Evolutionary conservation across 2,888 invertebrate species (phyloP).

Genomic region (Mythimna albipuncta): DNA sequence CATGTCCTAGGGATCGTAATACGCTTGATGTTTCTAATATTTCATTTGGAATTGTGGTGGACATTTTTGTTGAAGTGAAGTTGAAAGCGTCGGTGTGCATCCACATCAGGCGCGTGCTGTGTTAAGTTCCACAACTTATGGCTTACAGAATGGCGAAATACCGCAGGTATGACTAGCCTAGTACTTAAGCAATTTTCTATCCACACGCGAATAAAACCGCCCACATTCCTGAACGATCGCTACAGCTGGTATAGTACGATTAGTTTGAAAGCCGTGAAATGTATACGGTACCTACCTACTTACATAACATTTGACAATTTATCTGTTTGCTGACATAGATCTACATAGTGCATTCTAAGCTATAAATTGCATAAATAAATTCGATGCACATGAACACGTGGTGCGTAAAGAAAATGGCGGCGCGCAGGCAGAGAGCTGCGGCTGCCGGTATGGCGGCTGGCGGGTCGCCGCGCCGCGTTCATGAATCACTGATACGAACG

Average conservation of each 20-base stretch:
- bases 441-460: conserved; percentile 49
- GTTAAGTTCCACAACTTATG: conserved; percentile 70
- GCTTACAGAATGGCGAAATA: conserved; percentile 83
- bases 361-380: conserved; percentile 62
- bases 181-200: conserved; percentile 31
- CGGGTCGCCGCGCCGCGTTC: conserved; percentile 42
- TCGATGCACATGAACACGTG: conserved; percentile 83
- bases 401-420: conserved; percentile 88
- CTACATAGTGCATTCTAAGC: conserved; percentile 27
- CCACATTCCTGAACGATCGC: conserved; percentile 40
- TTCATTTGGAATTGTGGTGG: conserved; percentile 44
- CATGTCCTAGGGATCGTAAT: conserved; percentile 28
- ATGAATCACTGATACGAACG: conserved; percentile 68
- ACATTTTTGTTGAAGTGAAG: conserved; percentile 56
- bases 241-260: conserved; percentile 22
- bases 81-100: conserved; percentile 60
- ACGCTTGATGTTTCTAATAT: conserved; percentile 48
- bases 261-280: background rate
- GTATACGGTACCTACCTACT: background rate
- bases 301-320: conserved; percentile 7
- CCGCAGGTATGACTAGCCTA: conserved; percentile 79
- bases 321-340: conserved; percentile 4
- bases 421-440: conserved; percentile 79
- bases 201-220: conserved; percentile 32
- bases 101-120: conserved; percentile 66